phyloP scores from a whole-genome alignment of 2,113 vertebrate species.

The Romanogobio albipinnatus region DNA sequence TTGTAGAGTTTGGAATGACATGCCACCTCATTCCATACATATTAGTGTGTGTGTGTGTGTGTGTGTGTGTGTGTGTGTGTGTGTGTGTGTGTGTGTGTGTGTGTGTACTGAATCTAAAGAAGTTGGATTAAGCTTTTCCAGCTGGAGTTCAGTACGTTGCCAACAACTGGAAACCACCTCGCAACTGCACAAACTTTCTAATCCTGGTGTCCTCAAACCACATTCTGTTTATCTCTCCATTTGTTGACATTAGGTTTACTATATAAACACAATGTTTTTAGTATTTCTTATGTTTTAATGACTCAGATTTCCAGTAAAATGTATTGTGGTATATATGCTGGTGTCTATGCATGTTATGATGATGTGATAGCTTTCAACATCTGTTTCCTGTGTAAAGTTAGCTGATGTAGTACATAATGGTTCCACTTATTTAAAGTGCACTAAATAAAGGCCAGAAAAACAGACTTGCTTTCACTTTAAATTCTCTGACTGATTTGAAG shows the following conservation, averaged over 20 bases:
- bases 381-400: constrained; percentile 5
- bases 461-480: not conserved
- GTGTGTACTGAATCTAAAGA: constrained; percentile 7
- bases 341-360: not conserved
- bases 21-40: constrained; percentile 54
- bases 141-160: constrained; percentile 32
- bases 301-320: constrained; percentile 22
- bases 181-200: constrained; percentile 4
- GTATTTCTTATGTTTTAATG: not conserved
- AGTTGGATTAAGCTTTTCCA: constrained; percentile 40
- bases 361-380: constrained; percentile 23
- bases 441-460: constrained; percentile 18
- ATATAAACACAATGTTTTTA: constrained; percentile 9
- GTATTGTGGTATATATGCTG: constrained; percentile 13
- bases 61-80: not conserved
- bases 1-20: constrained; percentile 49
- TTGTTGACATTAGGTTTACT: not conserved
- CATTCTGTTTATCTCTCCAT: constrained; percentile 7
- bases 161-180: constrained; percentile 29
- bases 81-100: not conserved
- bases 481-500: constrained; percentile 15
- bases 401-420: constrained; percentile 2
- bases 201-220: not conserved
- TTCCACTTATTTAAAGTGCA: constrained; percentile 20
- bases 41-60: constrained; percentile 22